Evolutionary conservation across 2,888 invertebrate genomes (phyloP).

Genomic region (Plebejus anna): DNA sequence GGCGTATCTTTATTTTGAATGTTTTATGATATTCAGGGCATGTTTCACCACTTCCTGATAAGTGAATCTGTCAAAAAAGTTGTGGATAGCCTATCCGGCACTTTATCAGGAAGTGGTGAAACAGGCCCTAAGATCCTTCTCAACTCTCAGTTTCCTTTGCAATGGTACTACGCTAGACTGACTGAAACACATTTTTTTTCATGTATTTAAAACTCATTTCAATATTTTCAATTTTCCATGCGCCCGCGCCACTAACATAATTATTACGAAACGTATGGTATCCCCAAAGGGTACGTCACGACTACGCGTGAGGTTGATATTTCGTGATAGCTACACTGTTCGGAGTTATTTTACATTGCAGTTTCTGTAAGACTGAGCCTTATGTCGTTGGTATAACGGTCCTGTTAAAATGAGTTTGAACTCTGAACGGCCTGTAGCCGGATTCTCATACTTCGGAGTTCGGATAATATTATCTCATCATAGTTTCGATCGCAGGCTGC

Average conservation of each 20-base stretch:
- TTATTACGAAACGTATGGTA: neutral
- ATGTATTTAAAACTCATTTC: neutral
- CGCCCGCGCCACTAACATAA: neutral
- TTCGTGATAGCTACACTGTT: neutral
- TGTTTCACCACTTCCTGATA: no score
- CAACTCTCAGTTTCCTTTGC: no score
- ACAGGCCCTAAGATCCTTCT: no score
- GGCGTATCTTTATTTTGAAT: no score
- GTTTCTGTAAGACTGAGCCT: neutral
- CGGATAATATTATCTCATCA: neutral
- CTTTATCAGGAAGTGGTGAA: no score
- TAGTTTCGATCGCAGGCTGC: neutral
- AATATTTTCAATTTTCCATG: neutral
- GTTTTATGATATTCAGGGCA: no score
- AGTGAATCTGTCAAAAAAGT: no score
- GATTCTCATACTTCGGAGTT: neutral
- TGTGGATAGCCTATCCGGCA: no score
- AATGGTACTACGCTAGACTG: neutral
- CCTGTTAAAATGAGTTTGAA: neutral
- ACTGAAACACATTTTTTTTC: neutral
- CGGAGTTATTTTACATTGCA: neutral
- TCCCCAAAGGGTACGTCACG: conserved; percentile 5
- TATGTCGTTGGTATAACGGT: neutral
- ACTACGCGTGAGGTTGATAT: conserved; percentile 3
- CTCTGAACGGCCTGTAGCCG: neutral